Evolutionary conservation across 2,797 vertebrate species (phyloP).

Genomic region (Brachyrhaphis roseni): DNA sequence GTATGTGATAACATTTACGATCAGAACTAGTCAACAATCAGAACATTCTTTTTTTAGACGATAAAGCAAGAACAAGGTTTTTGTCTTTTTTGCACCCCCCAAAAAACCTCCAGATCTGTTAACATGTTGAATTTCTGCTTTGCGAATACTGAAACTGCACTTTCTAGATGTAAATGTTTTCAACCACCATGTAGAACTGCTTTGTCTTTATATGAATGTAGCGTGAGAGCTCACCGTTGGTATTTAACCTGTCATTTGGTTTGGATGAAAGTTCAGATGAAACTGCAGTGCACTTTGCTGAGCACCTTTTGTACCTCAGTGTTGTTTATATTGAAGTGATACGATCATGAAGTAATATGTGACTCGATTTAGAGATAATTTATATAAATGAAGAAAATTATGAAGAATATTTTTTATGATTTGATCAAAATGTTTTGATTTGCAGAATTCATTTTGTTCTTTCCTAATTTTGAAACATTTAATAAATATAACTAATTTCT

Average conservation of each 20-base stretch:
- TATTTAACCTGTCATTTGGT: slow-evolving; percentile 32
- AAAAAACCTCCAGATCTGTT: not conserved
- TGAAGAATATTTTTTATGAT: slow-evolving; percentile 41
- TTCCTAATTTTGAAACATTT: slow-evolving; percentile 57
- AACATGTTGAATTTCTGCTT: slow-evolving; percentile 21
- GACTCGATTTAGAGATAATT: slow-evolving; percentile 28
- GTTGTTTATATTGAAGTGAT: slow-evolving; percentile 70
- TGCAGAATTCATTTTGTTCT: not conserved
- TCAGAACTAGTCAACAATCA: not conserved
- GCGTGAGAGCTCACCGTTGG: slow-evolving; percentile 19
- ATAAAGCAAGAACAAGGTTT: not conserved
- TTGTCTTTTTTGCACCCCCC: not conserved
- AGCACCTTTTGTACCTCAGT: slow-evolving; percentile 83
- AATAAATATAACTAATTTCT: not conserved
- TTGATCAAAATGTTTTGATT: slow-evolving; percentile 38
- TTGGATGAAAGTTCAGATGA: slow-evolving; percentile 1
- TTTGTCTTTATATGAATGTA: slow-evolving; percentile 27
- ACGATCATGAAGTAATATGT: slow-evolving; percentile 43
- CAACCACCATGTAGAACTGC: slow-evolving; percentile 12
- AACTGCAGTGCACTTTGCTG: slow-evolving; percentile 45
- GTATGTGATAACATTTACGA: not conserved
- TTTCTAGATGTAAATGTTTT: slow-evolving; percentile 23
- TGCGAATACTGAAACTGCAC: slow-evolving; percentile 59
- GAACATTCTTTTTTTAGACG: not conserved
- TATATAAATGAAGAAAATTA: slow-evolving; percentile 45